These are phyloP conservation scores for Periphyllus acericola DNA, from an alignment of 2,888 invertebrate genomes.

Conservation along the genomic window DNA sequence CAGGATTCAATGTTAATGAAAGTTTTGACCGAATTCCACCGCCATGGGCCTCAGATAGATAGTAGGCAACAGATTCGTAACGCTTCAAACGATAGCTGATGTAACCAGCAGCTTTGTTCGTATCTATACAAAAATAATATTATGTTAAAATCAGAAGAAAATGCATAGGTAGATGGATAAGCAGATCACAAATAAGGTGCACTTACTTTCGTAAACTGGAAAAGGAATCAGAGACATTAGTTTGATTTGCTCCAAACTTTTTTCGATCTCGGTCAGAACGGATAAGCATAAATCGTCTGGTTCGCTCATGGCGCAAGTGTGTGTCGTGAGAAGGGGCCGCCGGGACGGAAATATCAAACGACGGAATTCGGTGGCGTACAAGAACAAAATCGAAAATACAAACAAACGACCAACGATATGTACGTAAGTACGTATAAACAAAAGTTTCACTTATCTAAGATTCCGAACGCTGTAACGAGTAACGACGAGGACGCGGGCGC, in stretches of 20 bases:
- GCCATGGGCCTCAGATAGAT: slow-evolving; percentile 61
- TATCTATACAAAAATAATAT: slow-evolving; percentile 11
- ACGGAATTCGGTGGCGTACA: no score
- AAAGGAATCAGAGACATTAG: slow-evolving; percentile 5
- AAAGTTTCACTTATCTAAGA: no score
- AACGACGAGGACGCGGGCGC: no score
- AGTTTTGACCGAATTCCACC: slow-evolving; percentile 54
- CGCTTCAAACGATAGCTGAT: slow-evolving; percentile 28
- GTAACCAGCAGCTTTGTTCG: slow-evolving; percentile 48
- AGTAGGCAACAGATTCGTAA: slow-evolving; percentile 43
- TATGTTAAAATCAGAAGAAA: neutral
- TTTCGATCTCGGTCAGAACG: slow-evolving; percentile 5
- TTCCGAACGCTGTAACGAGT: no score
- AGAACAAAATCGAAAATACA: neutral
- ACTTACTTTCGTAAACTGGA: slow-evolving; percentile 54
- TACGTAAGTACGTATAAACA: no score
- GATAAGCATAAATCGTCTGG: neutral
- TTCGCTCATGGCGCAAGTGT: neutral
- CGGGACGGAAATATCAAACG: neutral
- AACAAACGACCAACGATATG: neutral
- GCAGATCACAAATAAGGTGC: neutral
- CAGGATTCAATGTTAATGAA: slow-evolving; percentile 18
- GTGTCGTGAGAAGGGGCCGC: no score
- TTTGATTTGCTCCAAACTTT: slow-evolving; percentile 32
- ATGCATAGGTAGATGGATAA: neutral